These are phyloP conservation scores for Abrostola triplasia DNA, from an alignment of 2,888 invertebrate genomes.

Conservation along the genomic window DNA sequence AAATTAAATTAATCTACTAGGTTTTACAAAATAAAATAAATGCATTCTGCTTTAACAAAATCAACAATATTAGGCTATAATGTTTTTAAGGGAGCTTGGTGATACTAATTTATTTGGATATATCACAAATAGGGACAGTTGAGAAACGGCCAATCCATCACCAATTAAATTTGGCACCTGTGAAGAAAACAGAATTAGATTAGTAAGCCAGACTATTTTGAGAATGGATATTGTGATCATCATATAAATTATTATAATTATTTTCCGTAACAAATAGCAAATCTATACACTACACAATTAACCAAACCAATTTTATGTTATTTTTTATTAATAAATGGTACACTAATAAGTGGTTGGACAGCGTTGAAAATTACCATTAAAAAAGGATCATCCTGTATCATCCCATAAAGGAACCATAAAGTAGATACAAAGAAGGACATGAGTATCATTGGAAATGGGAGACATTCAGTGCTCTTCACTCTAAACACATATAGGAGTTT, in stretches of 20 bases:
- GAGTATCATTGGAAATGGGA: conserved; percentile 96
- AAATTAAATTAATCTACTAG: conserved; percentile 17
- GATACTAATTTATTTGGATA: conserved; percentile 87
- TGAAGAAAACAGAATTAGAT: conserved; percentile 60
- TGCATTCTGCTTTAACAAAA: conserved; percentile 5
- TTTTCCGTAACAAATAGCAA: too few relatives aligned
- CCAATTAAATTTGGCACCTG: conserved; percentile 95
- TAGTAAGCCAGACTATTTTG: background rate
- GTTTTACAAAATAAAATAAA: conserved; percentile 10
- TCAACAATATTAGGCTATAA: conserved; percentile 53
- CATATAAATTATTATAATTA: too few relatives aligned
- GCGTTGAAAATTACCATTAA: conserved; percentile 89
- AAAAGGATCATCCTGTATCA: conserved; percentile 92
- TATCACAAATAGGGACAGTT: conserved; percentile 92
- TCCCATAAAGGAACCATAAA: conserved; percentile 96
- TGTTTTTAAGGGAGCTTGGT: conserved; percentile 62
- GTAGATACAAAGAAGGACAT: conserved; percentile 94
- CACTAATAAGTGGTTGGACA: background rate
- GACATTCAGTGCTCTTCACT: conserved; percentile 93
- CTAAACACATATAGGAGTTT: conserved; percentile 94
- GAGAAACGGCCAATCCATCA: conserved; percentile 91
- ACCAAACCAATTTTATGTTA: too few relatives aligned
- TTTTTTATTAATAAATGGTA: too few relatives aligned
- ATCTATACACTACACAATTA: too few relatives aligned
- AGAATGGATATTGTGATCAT: background rate